These are phyloP conservation scores for Pegea sp. DNA, from an alignment of 23 tunicate genomes.

Conservation along the genomic window DNA sequence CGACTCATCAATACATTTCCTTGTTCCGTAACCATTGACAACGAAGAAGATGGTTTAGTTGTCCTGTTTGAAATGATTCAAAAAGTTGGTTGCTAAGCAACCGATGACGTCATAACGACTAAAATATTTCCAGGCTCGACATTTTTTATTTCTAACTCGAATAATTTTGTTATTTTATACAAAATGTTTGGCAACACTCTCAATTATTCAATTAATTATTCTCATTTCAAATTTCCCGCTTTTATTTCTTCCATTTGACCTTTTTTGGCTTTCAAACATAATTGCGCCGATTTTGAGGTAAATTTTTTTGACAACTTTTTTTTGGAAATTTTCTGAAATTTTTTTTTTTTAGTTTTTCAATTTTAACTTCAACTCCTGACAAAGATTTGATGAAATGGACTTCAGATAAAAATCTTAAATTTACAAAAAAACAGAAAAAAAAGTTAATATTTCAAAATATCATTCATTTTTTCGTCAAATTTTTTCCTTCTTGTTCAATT, in stretches of 20 bases:
- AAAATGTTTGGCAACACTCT: constrained; percentile 21
- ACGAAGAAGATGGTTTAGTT: constrained; percentile 26
- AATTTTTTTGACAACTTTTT: too few species aligned
- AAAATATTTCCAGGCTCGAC: constrained; percentile 84
- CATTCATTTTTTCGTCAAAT: constrained; percentile 26
- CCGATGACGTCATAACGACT: too few species aligned
- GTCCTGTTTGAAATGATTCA: constrained; percentile 35
- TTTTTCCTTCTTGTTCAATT: constrained; percentile 25
- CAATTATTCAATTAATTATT: constrained; percentile 19
- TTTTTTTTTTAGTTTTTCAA: constrained; percentile 26
- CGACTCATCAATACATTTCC: constrained; percentile 48
- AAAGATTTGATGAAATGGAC: constrained; percentile 72
- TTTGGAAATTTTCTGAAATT: too few species aligned
- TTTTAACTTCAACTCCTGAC: constrained; percentile 53
- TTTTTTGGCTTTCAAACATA: constrained; percentile 35
- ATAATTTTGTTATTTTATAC: constrained; percentile 18
- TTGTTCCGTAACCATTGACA: constrained; percentile 24
- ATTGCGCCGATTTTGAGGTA: constrained; percentile 40
- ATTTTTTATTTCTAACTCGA: constrained; percentile 18
- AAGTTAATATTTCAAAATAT: constrained; percentile 5
- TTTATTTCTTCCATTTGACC: constrained; percentile 29
- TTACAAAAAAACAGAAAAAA: constrained; percentile 5
- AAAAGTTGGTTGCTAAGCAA: too few species aligned
- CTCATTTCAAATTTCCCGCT: constrained; percentile 22
- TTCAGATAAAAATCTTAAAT: constrained; percentile 24